Evolutionary conservation across 1,140 invertebrate genomes (phyloP).

Genomic region (Cephus cinctus): DNA sequence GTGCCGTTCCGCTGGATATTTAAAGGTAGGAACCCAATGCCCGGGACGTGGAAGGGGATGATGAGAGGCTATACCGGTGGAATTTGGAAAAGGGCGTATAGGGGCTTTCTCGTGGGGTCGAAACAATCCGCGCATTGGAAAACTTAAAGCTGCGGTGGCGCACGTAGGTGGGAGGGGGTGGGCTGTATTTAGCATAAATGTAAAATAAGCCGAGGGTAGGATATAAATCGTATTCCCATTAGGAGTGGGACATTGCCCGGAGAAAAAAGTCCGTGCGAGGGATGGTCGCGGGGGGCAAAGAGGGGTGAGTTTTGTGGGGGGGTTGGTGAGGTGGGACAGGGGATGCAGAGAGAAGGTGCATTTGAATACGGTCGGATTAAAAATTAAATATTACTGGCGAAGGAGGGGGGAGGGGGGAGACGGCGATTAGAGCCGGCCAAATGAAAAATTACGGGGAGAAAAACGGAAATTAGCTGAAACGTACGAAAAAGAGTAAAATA

Average conservation of each 20-base stretch:
- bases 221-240: conserved; percentile 53
- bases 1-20: conserved; percentile 9
- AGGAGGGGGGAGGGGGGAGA: conserved; percentile 10
- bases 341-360: conserved; percentile 20
- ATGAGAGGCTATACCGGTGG: too few relatives aligned
- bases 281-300: background rate
- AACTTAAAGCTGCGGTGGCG: background rate
- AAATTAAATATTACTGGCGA: conserved; percentile 47
- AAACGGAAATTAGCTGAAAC: conserved; percentile 23
- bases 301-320: conserved; percentile 20
- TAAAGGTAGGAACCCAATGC: background rate
- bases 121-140: conserved; percentile 1
- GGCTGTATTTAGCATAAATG: conserved; percentile 54
- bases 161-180: conserved; percentile 16
- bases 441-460: conserved; percentile 22
- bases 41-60: too few relatives aligned
- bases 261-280: background rate
- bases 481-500: background rate
- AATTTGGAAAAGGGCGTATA: conserved; percentile 5
- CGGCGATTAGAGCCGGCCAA: conserved; percentile 38
- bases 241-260: conserved; percentile 22
- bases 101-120: background rate
- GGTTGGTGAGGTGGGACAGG: conserved; percentile 14
- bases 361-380: conserved; percentile 48
- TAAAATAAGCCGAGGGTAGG: conserved; percentile 47